Conservation (phyloP, 2,113 vertebrate genomes). For the Pipra filicauda region DNA sequence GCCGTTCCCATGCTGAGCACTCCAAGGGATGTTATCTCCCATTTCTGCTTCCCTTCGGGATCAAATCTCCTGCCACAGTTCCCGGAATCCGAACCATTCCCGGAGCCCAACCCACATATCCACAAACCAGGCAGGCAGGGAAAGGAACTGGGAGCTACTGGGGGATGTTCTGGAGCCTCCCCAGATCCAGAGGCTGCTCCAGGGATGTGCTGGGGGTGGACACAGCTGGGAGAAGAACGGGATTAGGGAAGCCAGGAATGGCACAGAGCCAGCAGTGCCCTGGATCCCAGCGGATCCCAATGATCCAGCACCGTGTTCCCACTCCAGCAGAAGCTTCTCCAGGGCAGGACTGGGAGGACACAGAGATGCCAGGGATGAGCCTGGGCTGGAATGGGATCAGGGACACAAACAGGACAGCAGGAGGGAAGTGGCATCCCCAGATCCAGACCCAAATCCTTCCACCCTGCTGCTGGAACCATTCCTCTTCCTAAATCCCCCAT, state of each 20-base stretch:
- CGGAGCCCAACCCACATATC: background rate
- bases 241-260: rapidly evolving
- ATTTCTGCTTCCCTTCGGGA: background rate
- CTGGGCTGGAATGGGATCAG: background rate
- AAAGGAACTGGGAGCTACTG: background rate
- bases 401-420: background rate
- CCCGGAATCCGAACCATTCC: background rate
- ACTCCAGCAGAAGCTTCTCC: background rate
- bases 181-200: background rate
- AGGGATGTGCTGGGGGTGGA: background rate
- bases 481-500: background rate
- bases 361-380: background rate
- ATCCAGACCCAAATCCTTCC: no score
- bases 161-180: rapidly evolving
- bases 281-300: background rate
- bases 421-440: background rate
- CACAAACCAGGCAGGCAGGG: background rate
- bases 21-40: background rate
- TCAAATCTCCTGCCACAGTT: rapidly evolving
- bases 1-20: background rate
- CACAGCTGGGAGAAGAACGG: rapidly evolving
- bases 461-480: no score
- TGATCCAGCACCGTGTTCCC: background rate
- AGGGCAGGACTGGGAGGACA: background rate
- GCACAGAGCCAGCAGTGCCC: rapidly evolving